Evolutionary conservation across 30 jellyfish, hydroid and myxozoan genomes (phyloP).

Genomic region (Phacellophora camtschatica): DNA sequence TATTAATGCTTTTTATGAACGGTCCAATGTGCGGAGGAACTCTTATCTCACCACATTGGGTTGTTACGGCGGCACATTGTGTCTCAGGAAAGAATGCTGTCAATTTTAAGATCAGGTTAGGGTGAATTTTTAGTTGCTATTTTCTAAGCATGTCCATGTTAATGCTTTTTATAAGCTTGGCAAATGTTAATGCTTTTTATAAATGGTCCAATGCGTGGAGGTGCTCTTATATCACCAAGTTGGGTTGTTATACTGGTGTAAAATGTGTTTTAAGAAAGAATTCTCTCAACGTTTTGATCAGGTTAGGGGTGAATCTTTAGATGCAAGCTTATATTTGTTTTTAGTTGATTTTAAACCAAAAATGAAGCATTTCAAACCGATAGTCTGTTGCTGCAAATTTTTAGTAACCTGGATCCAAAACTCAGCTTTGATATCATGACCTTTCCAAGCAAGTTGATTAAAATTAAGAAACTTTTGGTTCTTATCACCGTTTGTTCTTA

Average conservation of each 20-base stretch:
- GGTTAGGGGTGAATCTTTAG: background rate
- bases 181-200: slow-evolving; percentile 73
- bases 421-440: too few species aligned
- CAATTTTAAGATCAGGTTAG: slow-evolving; percentile 30
- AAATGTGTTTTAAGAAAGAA: slow-evolving; percentile 72
- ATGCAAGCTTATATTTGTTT: too few species aligned
- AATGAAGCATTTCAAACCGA: too few species aligned
- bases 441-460: too few species aligned
- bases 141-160: too few species aligned
- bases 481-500: too few species aligned
- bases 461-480: too few species aligned
- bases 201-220: slow-evolving; percentile 85
- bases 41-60: slow-evolving; percentile 73
- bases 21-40: slow-evolving; percentile 92
- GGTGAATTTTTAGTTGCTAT: background rate
- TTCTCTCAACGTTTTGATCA: slow-evolving; percentile 16
- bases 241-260: slow-evolving; percentile 93
- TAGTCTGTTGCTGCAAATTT: too few species aligned
- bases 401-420: too few species aligned
- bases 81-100: slow-evolving; percentile 55
- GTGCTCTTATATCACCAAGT: slow-evolving; percentile 68
- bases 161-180: too few species aligned
- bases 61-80: slow-evolving; percentile 92
- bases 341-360: too few species aligned
- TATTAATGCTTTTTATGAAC: slow-evolving; percentile 66